A percentile compares a stretch with the other conserved stretches of the same genome.
Evolutionary conservation across 2,888 invertebrate genomes (phyloP).

Genomic region (Seira ritae): DNA sequence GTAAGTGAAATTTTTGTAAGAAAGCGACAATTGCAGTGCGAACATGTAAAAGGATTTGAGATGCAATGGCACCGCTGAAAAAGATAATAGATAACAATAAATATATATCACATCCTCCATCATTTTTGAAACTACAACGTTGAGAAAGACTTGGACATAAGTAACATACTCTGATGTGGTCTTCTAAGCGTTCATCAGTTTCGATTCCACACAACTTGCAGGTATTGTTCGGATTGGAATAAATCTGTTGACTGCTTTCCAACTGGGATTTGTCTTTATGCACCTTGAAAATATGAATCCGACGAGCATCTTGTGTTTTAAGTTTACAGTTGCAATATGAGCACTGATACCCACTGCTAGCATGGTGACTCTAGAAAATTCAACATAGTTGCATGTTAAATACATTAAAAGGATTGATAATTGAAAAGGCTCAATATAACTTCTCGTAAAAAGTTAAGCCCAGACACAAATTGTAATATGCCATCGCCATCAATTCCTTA

Average conservation of each 20-base stretch:
- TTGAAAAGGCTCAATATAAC: too few relatives aligned
- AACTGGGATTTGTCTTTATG: not conserved
- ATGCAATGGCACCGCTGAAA: not conserved
- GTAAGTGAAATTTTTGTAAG: not conserved
- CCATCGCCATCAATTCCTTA: too few relatives aligned
- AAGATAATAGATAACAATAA: not conserved
- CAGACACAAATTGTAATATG: too few relatives aligned
- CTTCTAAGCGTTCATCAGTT: not conserved
- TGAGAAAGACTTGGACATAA: not conserved
- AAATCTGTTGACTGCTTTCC: not conserved
- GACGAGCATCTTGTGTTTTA: not conserved
- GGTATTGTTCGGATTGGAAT: not conserved
- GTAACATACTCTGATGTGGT: not conserved
- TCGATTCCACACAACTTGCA: not conserved
- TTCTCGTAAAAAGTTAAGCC: too few relatives aligned
- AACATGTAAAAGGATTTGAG: not conserved
- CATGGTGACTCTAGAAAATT: not conserved
- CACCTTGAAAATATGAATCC: not conserved
- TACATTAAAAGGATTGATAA: too few relatives aligned
- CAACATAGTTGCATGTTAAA: too few relatives aligned
- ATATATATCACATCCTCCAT: not conserved
- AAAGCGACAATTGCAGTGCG: not conserved
- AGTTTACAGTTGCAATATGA: not conserved
- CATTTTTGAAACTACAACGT: too few relatives aligned
- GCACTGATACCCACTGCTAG: not conserved